Evolutionary conservation across 2,797 vertebrate genomes (phyloP).

Genomic region (Myripristis murdjan): DNA sequence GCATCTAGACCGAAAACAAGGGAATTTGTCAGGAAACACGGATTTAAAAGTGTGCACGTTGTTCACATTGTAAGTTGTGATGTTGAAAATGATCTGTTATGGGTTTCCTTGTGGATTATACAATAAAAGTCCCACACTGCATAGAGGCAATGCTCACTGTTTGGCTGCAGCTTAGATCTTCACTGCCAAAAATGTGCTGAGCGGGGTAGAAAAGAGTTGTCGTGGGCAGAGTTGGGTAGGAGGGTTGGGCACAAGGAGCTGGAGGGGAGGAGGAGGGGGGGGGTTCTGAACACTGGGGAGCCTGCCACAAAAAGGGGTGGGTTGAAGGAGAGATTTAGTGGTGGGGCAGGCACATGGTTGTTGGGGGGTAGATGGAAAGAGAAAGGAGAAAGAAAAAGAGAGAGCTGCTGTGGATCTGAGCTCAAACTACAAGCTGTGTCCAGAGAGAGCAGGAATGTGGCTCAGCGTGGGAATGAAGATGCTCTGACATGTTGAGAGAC

Average conservation of each 20-base stretch:
- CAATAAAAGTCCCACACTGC: conserved; percentile 26
- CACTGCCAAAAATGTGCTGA: conserved; percentile 77
- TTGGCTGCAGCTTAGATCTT: conserved; percentile 38
- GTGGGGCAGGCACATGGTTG: conserved; percentile 67
- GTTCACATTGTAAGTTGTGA: conserved; percentile 3
- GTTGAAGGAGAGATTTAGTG: conserved; percentile 75
- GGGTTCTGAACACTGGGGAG: conserved; percentile 50
- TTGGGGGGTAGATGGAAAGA: conserved; percentile 72
- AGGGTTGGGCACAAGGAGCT: conserved; percentile 66
- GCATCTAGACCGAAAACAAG: conserved; percentile 18
- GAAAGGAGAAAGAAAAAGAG: conserved; percentile 52
- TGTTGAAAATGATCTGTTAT: conserved; percentile 8
- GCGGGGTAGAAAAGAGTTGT: conserved; percentile 66
- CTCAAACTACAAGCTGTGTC: conserved; percentile 73
- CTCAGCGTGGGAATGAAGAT: conserved; percentile 79
- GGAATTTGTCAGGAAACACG: neutral
- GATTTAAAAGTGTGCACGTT: neutral
- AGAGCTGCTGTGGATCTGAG: conserved; percentile 57
- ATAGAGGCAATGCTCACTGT: conserved; percentile 16
- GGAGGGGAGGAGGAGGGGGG: conserved; percentile 40
- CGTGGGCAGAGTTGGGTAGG: conserved; percentile 73
- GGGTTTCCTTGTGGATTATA: conserved; percentile 6
- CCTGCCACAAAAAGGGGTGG: conserved; percentile 69
- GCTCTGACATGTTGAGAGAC: conserved; percentile 72
- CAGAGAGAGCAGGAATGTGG: conserved; percentile 75